These are phyloP conservation scores for Poeciliopsis presidionis DNA, from an alignment of 2,797 vertebrate species.

Conservation along the genomic window DNA sequence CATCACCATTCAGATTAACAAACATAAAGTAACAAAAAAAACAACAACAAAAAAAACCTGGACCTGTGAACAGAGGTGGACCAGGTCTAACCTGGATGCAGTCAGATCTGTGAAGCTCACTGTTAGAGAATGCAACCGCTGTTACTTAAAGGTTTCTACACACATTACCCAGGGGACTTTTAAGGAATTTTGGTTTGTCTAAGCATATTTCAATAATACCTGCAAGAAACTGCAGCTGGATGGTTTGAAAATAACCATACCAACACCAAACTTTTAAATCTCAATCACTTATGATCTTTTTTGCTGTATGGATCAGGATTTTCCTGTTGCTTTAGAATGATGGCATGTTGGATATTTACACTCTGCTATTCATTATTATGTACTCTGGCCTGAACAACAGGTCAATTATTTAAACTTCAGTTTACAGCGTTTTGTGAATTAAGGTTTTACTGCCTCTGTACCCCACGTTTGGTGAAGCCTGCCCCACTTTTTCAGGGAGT, in stretches of 20 bases:
- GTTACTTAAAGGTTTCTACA: background rate
- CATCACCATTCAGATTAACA: background rate
- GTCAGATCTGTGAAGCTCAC: background rate
- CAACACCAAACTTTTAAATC: background rate
- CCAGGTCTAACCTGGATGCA: background rate
- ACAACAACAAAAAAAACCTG: background rate
- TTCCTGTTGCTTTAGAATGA: background rate
- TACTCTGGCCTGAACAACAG: constrained; percentile 47
- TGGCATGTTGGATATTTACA: constrained; percentile 46
- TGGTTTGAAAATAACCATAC: too few species aligned
- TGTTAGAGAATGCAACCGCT: background rate
- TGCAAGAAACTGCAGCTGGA: background rate
- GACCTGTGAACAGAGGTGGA: background rate
- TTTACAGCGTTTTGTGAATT: constrained; percentile 60
- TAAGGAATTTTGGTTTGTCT: background rate
- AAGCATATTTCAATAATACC: background rate
- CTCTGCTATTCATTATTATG: constrained; percentile 43
- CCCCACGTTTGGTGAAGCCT: constrained; percentile 44
- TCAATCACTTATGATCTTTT: background rate
- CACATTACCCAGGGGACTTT: background rate
- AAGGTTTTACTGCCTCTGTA: constrained; percentile 31
- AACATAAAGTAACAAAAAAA: background rate
- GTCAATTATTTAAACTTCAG: constrained; percentile 47
- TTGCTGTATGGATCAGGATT: background rate
- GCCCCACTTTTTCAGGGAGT: constrained; percentile 57